A percentile compares a stretch with the other conserved stretches of the same genome.
Conservation (phyloP, 1,140 invertebrate genomes). For the Homarus americanus region DNA sequence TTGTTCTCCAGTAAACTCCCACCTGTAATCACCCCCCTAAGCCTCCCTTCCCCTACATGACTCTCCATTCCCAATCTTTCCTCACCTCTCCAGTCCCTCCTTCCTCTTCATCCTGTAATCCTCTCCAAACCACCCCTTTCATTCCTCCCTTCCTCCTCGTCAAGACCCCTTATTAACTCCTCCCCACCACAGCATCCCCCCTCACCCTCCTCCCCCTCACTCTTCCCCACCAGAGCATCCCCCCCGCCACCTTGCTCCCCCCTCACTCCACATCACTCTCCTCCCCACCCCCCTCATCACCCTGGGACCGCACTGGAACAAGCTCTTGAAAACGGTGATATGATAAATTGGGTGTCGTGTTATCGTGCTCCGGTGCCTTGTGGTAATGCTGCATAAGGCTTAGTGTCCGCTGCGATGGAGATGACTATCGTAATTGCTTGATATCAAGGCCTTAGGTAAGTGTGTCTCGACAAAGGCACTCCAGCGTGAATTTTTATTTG, state of each 20-base stretch:
- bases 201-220: background rate
- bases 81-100: background rate
- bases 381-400: background rate
- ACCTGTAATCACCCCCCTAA: too few species aligned
- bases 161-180: too few species aligned
- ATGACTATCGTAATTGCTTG: constrained; percentile 21
- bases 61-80: background rate
- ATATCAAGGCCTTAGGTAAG: background rate
- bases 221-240: too few species aligned
- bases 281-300: background rate
- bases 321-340: too few species aligned
- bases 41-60: background rate
- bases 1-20: background rate
- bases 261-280: background rate
- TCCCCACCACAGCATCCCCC: background rate
- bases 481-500: too few species aligned
- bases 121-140: background rate
- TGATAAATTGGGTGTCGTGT: too few species aligned
- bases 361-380: too few species aligned
- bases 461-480: too few species aligned
- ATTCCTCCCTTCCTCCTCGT: background rate
- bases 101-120: constrained; percentile 2
- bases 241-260: background rate
- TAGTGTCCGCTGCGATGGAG: background rate
- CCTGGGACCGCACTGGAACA: background rate